A percentile compares a stretch with the other conserved stretches of the same genome.
phyloP scores from a whole-genome alignment of 2,888 invertebrate genomes.

The Temnothorax unifasciatus region DNA sequence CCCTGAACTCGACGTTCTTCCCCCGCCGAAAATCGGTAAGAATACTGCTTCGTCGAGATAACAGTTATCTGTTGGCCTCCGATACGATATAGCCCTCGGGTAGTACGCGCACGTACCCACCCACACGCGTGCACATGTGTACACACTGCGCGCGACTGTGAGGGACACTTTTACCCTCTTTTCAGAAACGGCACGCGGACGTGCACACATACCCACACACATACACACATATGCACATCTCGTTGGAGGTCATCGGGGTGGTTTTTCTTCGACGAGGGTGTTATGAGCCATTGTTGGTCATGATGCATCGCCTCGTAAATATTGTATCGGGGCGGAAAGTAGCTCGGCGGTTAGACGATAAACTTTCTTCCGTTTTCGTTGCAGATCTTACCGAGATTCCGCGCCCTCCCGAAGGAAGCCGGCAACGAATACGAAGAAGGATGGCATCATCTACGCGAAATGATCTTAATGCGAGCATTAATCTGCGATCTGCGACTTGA shows the following conservation, averaged over 20 bases:
- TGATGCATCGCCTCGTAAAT: conserved; percentile 86
- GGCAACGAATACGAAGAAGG: conserved; percentile 37
- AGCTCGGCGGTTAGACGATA: conserved; percentile 78
- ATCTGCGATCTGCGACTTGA: conserved; percentile 16
- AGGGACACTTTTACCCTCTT: conserved; percentile 59
- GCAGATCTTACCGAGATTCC: conserved; percentile 67
- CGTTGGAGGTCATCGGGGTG: conserved; percentile 64
- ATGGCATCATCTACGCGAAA: conserved; percentile 16
- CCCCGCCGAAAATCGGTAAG: conserved; percentile 75
- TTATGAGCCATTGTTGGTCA: conserved; percentile 84
- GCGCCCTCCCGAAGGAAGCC: conserved; percentile 26
- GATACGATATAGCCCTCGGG: conserved; percentile 84
- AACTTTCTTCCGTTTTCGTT: conserved; percentile 69
- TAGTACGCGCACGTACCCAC: conserved; percentile 57
- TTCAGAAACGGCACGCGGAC: conserved; percentile 53
- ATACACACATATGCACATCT: neutral
- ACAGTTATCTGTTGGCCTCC: conserved; percentile 83
- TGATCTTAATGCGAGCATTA: conserved; percentile 28
- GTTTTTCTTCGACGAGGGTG: conserved; percentile 80
- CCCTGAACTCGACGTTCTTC: conserved; percentile 66
- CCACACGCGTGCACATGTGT: conserved; percentile 28
- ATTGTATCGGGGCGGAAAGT: conserved; percentile 83
- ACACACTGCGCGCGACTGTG: conserved; percentile 5
- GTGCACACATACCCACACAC: neutral
- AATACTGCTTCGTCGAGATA: conserved; percentile 84